Percentiles rank a stretch among this genome's conserved stretches.
Conservation (phyloP, 2,888 invertebrate species). For the Polyommatus icarus region DNA sequence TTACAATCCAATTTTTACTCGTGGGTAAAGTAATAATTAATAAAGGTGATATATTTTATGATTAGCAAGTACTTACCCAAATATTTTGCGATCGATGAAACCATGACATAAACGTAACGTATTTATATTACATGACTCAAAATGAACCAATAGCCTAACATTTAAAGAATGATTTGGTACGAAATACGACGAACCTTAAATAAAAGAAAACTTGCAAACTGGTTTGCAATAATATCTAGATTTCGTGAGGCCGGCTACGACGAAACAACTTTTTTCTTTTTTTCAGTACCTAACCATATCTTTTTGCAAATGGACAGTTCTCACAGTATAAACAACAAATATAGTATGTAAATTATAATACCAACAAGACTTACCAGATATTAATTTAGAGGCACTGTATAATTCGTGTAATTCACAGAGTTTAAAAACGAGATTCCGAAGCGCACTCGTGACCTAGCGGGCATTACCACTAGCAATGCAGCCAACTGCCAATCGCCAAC, state of each 20-base stretch:
- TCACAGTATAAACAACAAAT: conserved; percentile 29
- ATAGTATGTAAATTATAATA: conserved; percentile 36
- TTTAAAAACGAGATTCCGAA: conserved; percentile 51
- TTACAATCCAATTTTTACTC: not conserved
- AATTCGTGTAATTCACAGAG: conserved; percentile 50
- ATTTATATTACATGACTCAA: not conserved
- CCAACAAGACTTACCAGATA: conserved; percentile 49
- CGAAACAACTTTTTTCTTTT: conserved; percentile 52
- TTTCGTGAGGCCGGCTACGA: conserved; percentile 55
- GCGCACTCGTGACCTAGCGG: conserved; percentile 73
- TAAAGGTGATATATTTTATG: not conserved
- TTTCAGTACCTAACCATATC: conserved; percentile 35
- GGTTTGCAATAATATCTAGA: conserved; percentile 62
- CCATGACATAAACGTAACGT: conserved; percentile 11
- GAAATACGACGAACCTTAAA: conserved; percentile 46
- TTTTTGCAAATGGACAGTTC: conserved; percentile 34
- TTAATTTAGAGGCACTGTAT: conserved; percentile 47
- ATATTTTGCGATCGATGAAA: conserved; percentile 18
- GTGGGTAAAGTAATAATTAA: not conserved
- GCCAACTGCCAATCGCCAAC: conserved; percentile 55
- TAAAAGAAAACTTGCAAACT: conserved; percentile 56
- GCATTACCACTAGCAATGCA: conserved; percentile 66
- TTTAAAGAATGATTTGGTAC: conserved; percentile 34
- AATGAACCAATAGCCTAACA: conserved; percentile 26
- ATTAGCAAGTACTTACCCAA: conserved; percentile 4